Evolutionary conservation across 2,113 vertebrate genomes (phyloP), one percentile per base, ranked within the genome.

Genomic region (Prochilodus magdalenae): DNA sequence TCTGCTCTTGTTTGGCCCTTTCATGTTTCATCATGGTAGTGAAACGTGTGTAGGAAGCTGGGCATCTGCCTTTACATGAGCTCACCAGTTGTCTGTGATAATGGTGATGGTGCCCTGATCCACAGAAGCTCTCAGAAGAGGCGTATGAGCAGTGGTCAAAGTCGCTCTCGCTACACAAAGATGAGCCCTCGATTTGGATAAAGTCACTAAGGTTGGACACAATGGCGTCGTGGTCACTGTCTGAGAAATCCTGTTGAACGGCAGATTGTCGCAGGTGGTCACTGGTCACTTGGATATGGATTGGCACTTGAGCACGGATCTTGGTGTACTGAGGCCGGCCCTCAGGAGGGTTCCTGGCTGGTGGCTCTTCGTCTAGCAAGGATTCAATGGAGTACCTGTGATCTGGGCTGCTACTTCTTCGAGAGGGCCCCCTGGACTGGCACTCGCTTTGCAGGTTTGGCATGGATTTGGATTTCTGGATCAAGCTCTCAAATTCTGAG

Each of bases 121-220:
- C 95, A 4, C 94, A 96, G 84, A 96, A 95, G 62, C 95, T 96
- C 83, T 96, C 98, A 0, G 97, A 97, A 14, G 98, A 99, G 0
- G 96, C 94, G 84, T 97, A 96, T 1, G 96, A 99, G 77, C 95
- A 99, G 86, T 97, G 96, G 87, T 99, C 98, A 62, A 98, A 97
- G 73, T 99, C 98, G 74, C 96, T 98, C 90, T 99, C 98, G 12
- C 97, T 99, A 89, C 97, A 99, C 75, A 98, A 97, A 8, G 98
- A 99, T 0, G 98, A 99, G 30, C 97, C 97, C 85, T 99, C 98
- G 66, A 97, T 95, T 40, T 85, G 86, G 24, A 87, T 81, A 33
- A 85, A 87, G 81, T 87, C 86, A 40, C 49, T 81, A 88, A 95
- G 89, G 75, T 97, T 95, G 16, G 96, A 96, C 77, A 95, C 92